Base-by-base conservation (phyloP, 2,113 vertebrate species). In the Symphodus melops region DNA sequence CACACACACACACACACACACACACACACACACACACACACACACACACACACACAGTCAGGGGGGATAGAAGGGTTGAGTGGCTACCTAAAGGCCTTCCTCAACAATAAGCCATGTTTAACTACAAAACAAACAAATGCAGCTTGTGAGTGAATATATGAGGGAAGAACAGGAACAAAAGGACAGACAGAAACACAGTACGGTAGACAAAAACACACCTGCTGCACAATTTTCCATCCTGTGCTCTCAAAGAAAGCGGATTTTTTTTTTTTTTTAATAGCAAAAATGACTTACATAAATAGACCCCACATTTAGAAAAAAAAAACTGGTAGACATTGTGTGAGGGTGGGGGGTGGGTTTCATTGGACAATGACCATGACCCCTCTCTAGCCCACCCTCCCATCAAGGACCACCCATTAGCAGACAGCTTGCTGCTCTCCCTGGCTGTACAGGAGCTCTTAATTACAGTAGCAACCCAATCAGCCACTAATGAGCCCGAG, bases 381-480 rank as follows among this genome's bases (percentile, higher is more conserved):
- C 73, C 70, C 72, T 61, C 58, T 33, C 8, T 20, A 28, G 78
- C 56, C 75, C 73, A 72, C 76, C 72, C 77, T 73, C 80, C 75
- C 42, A 74, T 77, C 44, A 69, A 52, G 71, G 84, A 88, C 89
- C 89, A 92, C 87, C 92, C 86, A 77, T 70, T 75, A 41, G 66
- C 74, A 83, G 88, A 84, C 74, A 77, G 84, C 63, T 63, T 49
- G 46, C 72, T 73, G 83, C 70, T 86, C 79, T 89, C 71, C 77
- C 61, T 81, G 81, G 78, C 77, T 68, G 39, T 65, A 82, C 83
- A 82, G 78, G 72, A 79, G 74, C 74, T 65, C 84, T 84, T 84
- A 85, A 92, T 90, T 92, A 87, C 82, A 92, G 88, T 84, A 91
- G 89, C 89, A 89, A 83, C 80, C 76, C 83, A 91, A 89, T 86